Percentiles rank a stretch among this genome's conserved stretches.
Conservation (phyloP, 1,140 invertebrate genomes). For the Stegodyphus dumicola region DNA sequence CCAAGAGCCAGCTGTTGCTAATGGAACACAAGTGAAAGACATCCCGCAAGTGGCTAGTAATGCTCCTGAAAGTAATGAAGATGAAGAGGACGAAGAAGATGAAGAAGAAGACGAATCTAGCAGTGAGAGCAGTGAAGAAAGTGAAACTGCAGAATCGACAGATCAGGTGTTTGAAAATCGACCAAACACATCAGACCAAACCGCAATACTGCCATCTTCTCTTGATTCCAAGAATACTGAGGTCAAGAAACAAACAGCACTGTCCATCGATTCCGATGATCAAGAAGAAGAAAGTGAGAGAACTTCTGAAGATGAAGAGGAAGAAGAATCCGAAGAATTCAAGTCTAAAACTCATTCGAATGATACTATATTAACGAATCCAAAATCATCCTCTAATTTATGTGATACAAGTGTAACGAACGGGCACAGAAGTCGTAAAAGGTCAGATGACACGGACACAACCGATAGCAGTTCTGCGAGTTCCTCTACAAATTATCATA, state of each 20-base stretch:
- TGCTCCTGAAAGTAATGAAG: constrained; percentile 63
- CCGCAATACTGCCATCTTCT: background rate
- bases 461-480: constrained; percentile 52
- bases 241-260: background rate
- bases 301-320: constrained; percentile 46
- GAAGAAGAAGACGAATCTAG: constrained; percentile 62
- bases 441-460: constrained; percentile 51
- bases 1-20: constrained; percentile 38
- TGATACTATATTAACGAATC: background rate
- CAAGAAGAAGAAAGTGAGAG: constrained; percentile 76
- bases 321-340: background rate
- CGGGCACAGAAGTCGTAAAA: constrained; percentile 21
- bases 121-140: constrained; percentile 62
- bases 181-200: background rate
- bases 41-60: constrained; percentile 62
- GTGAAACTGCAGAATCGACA: constrained; percentile 13
- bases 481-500: constrained; percentile 56
- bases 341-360: background rate
- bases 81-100: constrained; percentile 63
- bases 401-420: background rate
- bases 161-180: constrained; percentile 2
- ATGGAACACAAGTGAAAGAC: constrained; percentile 34
- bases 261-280: background rate
- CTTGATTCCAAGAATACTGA: background rate
- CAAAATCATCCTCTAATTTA: background rate